Evolutionary conservation across 2,888 invertebrate genomes (phyloP), one percentile per base, ranked within the genome.

Genomic region (Troides helena): DNA sequence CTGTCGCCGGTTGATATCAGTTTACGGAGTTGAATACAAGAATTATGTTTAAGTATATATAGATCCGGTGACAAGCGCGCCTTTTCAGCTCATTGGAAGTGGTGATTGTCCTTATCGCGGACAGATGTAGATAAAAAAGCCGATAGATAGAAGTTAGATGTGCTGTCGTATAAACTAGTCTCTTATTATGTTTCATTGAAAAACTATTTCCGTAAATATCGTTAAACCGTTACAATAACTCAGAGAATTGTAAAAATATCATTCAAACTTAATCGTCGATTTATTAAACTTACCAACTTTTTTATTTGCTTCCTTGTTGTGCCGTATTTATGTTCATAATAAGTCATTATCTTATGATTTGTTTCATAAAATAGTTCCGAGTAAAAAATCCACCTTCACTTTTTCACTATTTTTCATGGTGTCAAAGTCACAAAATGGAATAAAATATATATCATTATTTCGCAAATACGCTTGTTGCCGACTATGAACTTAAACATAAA

Each of bases 321-420:
- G 12, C 76, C 74, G 67, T 79, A 76, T 68, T 74, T 78, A 1
- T 68, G 74, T 67, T 76, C 77, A 71, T 74, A 75, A 59, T 76
- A 76, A 64, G 71, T 77, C 25, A 50, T 61, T 10, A 60, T 56
- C 68, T 53, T 18, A 17, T 21, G 36, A n/a, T 39, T 14, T 3
- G 30, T 46, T 14, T 14, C 46, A 46, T 43, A n/a, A 14, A 21
- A 23, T n/a, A n/a, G 14, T 53, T 46, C 14, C 46, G 10, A 14
- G 14, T 18, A n/a, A 53, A 53, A n/a, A n/a, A 5, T 53, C 12
- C 53, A 53, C 18, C 0, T 18, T 1, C 18, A 53, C 7, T n/a
- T 53, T 50, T 18, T 53, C n/a, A n/a, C 53, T 53, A n/a, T n/a
- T 53, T 53, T 53, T 53, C 53, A 53, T 53, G 53, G 0, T 53